Base-by-base conservation (phyloP, 1,140 invertebrate genomes). In the Colletes latitarsis region DNA sequence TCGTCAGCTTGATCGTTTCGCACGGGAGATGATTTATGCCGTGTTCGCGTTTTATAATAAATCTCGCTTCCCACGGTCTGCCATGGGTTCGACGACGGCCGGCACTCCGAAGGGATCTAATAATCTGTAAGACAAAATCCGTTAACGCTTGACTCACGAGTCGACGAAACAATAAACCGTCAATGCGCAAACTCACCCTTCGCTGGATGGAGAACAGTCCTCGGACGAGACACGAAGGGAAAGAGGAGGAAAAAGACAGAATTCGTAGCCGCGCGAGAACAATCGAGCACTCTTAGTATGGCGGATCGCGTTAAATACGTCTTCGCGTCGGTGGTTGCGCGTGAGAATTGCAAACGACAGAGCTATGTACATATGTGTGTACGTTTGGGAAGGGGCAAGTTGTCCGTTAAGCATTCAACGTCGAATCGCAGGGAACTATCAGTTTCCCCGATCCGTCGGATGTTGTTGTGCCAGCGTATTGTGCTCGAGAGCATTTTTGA, bases 91-190 rank as follows among this genome's bases (percentile, higher is more conserved):
- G 49, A 76, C 53, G 73, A 77, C 68, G 57, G 49, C 49, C 72
- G 21, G 41, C 41, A 63, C 71, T 85, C 73, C 86, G 81, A 90
- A 92, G 87, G 88, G 90, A 91, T 90, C 88, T 89, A 78, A 81
- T 91, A 88, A 91, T 91, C 82, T 88, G 82, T 88, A 90, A 92
- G 90, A 91, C 90, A 91, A 92, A 93, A 93, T 92, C 90, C 91
- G 91, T 92, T 92, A 91, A 92, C 75, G 86, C 89, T 90, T 90
- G 88, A 90, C 88, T 90, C 85, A 82, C 83, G 85, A 90, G 88
- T 88, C 85, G 89, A 57, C 77, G 87, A 89, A 90, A 91, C 87
- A 91, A 89, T 90, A 77, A 77, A 75, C 64, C 64, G 67, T 76
- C 72, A 64, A 43, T 86, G 41, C 55, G 73, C 57, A 21, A 64